Base-by-base conservation (phyloP, 1,140 invertebrate genomes). In the Drosophila quadrilineata region DNA sequence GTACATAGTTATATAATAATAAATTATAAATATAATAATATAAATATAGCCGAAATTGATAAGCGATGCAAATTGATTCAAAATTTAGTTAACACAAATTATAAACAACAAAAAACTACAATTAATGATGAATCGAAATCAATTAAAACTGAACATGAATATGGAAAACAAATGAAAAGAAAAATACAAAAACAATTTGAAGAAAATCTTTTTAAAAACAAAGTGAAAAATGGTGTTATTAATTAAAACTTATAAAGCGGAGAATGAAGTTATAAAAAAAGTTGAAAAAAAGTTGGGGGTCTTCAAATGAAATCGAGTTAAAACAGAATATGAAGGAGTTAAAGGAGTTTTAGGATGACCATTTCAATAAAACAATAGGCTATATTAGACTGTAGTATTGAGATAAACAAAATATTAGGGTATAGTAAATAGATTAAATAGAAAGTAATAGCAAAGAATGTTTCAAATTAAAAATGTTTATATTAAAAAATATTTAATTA, bases 61-160 rank as follows among this genome's bases (percentile, higher is more conserved):
- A 75, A 72, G 74, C 76, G 63, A 71, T 28, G 40, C 59, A 60
- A 53, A 63, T 56, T 45, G 59, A 58, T 57, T 48, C 45, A 73
- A 80, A 60, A 84, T 74, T 82, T 87, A 84, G 84, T 79, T 87
- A 87, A 87, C 74, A 84, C 50, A 84, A 87, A 87, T 87, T 87
- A 87, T 82, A 87, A 82, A 66, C 58, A n/a, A n/a, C n/a, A n/a
- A n/a, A n/a, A n/a, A 76, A 73, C 57, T 82, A 82, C 79, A 84
- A 82, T 82, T 82, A 82, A 82, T 63, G 53, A 82, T 60, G 77
- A 84, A 82, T 67, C 77, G 74, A 85, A 85, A 85, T 85, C 79
- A 85, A 85, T 85, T 85, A 85, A 85, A 80, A n/a, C n/a, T n/a
- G n/a, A n/a, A n/a, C n/a, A n/a, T n/a, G n/a, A n/a, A n/a, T n/a